These are phyloP conservation scores for Cremastinae sp. DNA, from an alignment of 2,888 invertebrate species.

Conservation along the genomic window DNA sequence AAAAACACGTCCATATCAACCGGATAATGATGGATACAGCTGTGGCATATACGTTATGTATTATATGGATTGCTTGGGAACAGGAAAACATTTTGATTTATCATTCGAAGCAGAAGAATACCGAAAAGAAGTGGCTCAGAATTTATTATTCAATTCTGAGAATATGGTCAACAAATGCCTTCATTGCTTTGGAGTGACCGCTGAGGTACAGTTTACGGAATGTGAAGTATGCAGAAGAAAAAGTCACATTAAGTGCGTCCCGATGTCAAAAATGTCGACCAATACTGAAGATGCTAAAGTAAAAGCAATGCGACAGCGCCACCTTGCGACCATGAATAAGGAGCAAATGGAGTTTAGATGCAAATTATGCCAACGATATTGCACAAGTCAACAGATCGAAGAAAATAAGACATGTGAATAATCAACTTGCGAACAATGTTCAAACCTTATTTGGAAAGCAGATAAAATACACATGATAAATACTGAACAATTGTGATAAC, in stretches of 20 bases:
- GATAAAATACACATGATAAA: too few species aligned
- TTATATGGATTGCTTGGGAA: slow-evolving; percentile 41
- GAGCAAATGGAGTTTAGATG: too few species aligned
- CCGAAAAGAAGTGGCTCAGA: slow-evolving; percentile 12
- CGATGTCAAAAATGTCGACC: too few species aligned
- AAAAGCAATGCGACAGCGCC: too few species aligned
- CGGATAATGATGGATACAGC: slow-evolving; percentile 17
- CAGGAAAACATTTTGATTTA: neutral
- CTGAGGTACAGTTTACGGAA: neutral
- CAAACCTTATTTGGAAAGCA: too few species aligned
- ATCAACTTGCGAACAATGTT: too few species aligned
- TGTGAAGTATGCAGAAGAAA: slow-evolving; percentile 28
- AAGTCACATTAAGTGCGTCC: slow-evolving; percentile 16
- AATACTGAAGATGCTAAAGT: too few species aligned
- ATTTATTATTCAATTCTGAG: slow-evolving; percentile 25
- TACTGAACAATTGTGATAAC: too few species aligned
- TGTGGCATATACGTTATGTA: slow-evolving; percentile 44
- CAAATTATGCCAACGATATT: too few species aligned
- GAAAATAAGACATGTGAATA: too few species aligned
- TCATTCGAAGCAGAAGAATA: slow-evolving; percentile 24
- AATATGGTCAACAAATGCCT: slow-evolving; percentile 33
- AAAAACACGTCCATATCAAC: slow-evolving; percentile 29
- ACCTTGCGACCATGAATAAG: too few species aligned
- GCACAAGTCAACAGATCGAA: too few species aligned
- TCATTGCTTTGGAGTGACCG: slow-evolving; percentile 21